phyloP scores from a whole-genome alignment of 2,797 vertebrate species.

The Manis pentadactyla region DNA sequence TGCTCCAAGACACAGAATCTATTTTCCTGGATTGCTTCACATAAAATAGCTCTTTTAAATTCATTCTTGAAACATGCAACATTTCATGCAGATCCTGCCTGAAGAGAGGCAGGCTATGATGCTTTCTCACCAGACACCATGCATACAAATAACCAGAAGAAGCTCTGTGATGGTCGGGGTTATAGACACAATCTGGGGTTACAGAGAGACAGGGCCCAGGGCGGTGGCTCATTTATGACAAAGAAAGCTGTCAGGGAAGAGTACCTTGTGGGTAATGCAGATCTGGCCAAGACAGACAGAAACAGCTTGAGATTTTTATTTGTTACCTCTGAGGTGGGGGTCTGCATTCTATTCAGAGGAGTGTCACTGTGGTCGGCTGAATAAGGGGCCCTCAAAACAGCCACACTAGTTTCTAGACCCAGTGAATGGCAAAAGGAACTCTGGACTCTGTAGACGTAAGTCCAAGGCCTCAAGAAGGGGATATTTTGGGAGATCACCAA shows the following conservation, averaged over 20 bases:
- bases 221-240: neutral
- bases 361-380: too few species aligned
- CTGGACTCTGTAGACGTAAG: neutral
- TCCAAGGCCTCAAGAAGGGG: rapidly evolving
- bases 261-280: neutral
- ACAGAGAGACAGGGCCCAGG: neutral
- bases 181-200: neutral
- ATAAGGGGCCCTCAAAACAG: neutral
- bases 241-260: neutral
- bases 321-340: neutral
- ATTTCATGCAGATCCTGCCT: neutral
- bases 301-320: neutral
- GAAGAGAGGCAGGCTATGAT: neutral
- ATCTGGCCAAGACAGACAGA: neutral
- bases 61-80: neutral
- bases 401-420: neutral
- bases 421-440: neutral
- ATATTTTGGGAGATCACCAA: too few species aligned
- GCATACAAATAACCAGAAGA: constrained; percentile 24
- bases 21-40: neutral
- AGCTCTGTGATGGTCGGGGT: neutral
- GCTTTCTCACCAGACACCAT: rapidly evolving
- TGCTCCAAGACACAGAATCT: neutral
- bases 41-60: constrained; percentile 36
- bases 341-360: neutral